Percentiles rank a stretch among this genome's conserved stretches.
phyloP scores from a whole-genome alignment of 2,888 invertebrate species.

The Tenthredo distinguenda region DNA sequence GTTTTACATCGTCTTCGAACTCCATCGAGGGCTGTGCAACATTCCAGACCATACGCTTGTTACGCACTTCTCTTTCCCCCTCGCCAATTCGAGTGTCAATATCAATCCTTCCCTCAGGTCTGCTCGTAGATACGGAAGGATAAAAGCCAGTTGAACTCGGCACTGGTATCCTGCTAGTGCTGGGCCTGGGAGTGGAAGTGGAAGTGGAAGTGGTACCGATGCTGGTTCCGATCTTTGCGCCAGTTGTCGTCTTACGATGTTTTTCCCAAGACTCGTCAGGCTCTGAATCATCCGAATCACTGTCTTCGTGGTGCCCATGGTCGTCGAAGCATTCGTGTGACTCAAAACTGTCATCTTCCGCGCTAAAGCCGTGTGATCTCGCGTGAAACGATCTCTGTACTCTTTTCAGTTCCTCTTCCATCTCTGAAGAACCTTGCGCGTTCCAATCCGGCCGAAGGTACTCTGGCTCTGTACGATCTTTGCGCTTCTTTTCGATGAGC shows the following conservation, averaged over 20 bases:
- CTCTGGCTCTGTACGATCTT: not conserved
- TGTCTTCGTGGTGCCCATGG: not conserved
- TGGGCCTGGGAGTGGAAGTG: not conserved
- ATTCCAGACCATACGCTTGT: constrained; percentile 13
- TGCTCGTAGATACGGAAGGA: not conserved
- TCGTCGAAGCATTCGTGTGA: not conserved
- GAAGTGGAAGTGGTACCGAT: not conserved
- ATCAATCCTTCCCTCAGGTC: not conserved
- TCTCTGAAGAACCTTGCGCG: not conserved
- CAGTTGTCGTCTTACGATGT: not conserved
- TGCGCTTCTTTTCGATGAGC: not conserved
- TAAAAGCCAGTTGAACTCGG: not conserved
- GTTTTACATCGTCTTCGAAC: not conserved
- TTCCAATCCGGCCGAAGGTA: constrained; percentile 1
- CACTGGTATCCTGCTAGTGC: not conserved
- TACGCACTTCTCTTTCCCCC: not conserved
- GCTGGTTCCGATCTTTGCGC: not conserved
- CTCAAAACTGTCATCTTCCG: not conserved
- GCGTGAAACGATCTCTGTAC: not conserved
- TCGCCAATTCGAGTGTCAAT: not conserved
- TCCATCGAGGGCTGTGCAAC: not conserved
- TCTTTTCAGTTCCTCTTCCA: not conserved
- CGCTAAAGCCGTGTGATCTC: not conserved
- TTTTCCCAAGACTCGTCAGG: not conserved
- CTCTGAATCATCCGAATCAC: not conserved